Conservation (phyloP, 2,888 invertebrate genomes). For the Caenorhabditis becei region DNA sequence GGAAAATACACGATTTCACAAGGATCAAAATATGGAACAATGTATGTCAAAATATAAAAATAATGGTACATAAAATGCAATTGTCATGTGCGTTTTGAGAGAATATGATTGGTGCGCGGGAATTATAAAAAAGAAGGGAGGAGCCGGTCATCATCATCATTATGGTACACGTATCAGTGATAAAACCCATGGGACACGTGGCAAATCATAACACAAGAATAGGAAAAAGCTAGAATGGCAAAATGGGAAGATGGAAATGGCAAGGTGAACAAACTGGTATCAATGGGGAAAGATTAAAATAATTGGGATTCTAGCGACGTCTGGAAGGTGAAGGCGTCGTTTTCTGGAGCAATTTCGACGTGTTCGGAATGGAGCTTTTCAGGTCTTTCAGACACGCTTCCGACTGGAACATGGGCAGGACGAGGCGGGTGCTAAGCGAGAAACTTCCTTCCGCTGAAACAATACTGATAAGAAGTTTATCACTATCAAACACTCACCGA, state of each 20-base stretch:
- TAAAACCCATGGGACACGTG: conserved; percentile 49
- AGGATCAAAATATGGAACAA: neutral
- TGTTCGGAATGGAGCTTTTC: conserved; percentile 71
- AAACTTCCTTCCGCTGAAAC: conserved; percentile 69
- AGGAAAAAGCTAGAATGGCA: conserved; percentile 27
- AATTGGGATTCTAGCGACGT: conserved; percentile 9
- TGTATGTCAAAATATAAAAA: neutral
- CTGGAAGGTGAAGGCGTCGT: conserved; percentile 16
- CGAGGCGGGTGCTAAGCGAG: conserved; percentile 68
- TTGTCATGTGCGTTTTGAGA: neutral
- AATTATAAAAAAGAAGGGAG: neutral
- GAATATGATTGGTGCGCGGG: neutral
- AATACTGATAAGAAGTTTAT: neutral
- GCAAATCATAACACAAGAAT: conserved; percentile 30
- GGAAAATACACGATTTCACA: neutral
- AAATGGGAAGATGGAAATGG: conserved; percentile 10
- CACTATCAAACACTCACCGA: conserved; percentile 65
- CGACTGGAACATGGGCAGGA: conserved; percentile 62
- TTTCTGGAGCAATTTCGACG: conserved; percentile 63
- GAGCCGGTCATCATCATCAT: conserved; percentile 5
- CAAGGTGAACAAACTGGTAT: conserved; percentile 4
- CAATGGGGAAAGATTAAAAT: neutral
- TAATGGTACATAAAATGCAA: neutral
- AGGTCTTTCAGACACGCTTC: conserved; percentile 70
- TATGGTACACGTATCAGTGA: conserved; percentile 52